These are phyloP conservation scores for Ganaspis sp. DNA, from an alignment of 1,140 invertebrate species.

Conservation along the genomic window DNA sequence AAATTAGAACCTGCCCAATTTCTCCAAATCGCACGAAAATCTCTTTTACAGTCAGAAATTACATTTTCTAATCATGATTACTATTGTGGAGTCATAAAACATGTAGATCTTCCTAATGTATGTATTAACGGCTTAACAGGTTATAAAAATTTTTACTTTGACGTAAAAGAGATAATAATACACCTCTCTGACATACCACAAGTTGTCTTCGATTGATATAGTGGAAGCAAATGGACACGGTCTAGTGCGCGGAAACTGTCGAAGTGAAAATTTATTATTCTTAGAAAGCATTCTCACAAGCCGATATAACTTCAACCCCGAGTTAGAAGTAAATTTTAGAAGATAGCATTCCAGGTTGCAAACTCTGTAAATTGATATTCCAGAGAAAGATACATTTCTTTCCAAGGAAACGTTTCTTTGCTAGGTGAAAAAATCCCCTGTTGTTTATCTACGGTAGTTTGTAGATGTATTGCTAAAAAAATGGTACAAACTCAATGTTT, in stretches of 20 bases:
- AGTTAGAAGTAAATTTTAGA: not conserved
- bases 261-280: constrained; percentile 14
- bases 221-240: not conserved
- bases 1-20: too few relatives aligned
- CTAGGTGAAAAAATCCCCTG: too few relatives aligned
- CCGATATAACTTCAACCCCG: not conserved
- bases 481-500: too few relatives aligned
- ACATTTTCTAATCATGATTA: too few relatives aligned
- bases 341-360: not conserved
- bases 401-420: too few relatives aligned
- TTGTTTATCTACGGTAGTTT: too few relatives aligned
- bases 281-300: not conserved
- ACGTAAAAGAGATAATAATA: constrained; percentile 11
- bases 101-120: too few relatives aligned
- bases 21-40: too few relatives aligned
- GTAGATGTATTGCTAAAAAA: too few relatives aligned
- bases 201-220: constrained; percentile 10
- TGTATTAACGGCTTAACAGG: not conserved
- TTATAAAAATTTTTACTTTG: not conserved
- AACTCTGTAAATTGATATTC: not conserved
- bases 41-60: too few relatives aligned
- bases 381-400: too few relatives aligned
- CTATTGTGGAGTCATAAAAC: too few relatives aligned
- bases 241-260: constrained; percentile 4
- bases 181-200: constrained; percentile 1